Base-by-base conservation (phyloP, 2,797 vertebrate genomes). In the Ispidina lecontei region DNA sequence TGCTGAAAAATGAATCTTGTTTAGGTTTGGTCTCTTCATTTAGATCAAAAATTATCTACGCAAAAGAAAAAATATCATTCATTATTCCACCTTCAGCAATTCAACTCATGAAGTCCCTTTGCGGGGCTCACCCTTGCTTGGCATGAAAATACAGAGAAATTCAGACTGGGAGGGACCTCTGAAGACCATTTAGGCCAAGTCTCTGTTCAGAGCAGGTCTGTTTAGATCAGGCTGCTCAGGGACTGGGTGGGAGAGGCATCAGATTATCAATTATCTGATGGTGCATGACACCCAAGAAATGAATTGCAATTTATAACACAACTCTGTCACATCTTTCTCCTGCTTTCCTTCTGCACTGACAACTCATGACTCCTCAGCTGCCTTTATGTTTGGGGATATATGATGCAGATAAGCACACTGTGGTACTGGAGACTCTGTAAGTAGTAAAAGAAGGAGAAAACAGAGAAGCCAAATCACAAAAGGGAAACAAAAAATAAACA, bases 221-320 rank as follows among this genome's bases (percentile, higher is more conserved):
- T 26, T 25, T 13, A 73, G 15, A 60, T 52, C 7, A 58, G 14
- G 26, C 11, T 68, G 22, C 25, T 68, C 56, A 77, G 59, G 31
- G 77, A 77, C 44, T 67, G 52, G 64, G 79, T 21, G 31, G 75
- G 39, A 90, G 55, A 91, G 12, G 46, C 56, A 90, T 77, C 69
- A 89, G 33, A 56, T 87, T 80, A 79, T 76, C 81, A 90, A 67
- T 84, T 89, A 81, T 46, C 65, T 82, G 56, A 82, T 75, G 47
- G 12, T 82, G 74, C 56, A 73, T 8, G 58, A 76, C 26, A 33
- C 14, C 29, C 3, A 1, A 91, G 62, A 25, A 79, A 87, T 0
- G 0, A 82, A 89, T 72, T 3, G 8, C 52, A 87, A 76, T 84
- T 79, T 70, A 71, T 65, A 82, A 71, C 10, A 49, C 21, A 84